Evolutionary conservation across 1,140 invertebrate species (phyloP).

Genomic region (Hycleus cichorii): DNA sequence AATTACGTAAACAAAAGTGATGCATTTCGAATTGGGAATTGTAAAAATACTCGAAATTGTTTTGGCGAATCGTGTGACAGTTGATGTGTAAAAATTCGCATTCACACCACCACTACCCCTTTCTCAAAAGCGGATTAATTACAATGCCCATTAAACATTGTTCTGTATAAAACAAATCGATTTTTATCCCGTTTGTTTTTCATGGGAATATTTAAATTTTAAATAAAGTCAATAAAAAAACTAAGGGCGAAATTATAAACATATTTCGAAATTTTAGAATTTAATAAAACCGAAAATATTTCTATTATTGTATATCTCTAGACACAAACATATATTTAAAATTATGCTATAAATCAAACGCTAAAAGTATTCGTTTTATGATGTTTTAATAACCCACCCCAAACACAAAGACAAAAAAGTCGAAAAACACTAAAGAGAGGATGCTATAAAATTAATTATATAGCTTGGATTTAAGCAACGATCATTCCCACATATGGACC

Average conservation of each 20-base stretch:
- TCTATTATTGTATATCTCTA: slow-evolving; percentile 4
- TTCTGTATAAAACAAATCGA: too few relatives aligned
- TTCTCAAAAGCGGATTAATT: slow-evolving; percentile 3
- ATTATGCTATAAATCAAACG: neutral
- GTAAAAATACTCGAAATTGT: slow-evolving; percentile 1
- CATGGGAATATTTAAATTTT: too few relatives aligned
- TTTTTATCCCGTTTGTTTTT: too few relatives aligned
- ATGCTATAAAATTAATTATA: too few relatives aligned
- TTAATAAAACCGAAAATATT: slow-evolving; percentile 17
- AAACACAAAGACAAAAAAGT: too few relatives aligned
- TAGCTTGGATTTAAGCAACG: too few relatives aligned
- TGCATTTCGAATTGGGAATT: slow-evolving; percentile 3
- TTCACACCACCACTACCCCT: slow-evolving; percentile 2
- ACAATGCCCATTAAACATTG: slow-evolving; percentile 1
- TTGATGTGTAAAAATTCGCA: slow-evolving; percentile 7
- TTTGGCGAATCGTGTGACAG: slow-evolving; percentile 5
- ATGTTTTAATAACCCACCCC: slow-evolving; percentile 15
- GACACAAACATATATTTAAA: too few relatives aligned
- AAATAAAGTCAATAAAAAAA: too few relatives aligned
- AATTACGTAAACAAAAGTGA: slow-evolving; percentile 5
- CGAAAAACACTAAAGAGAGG: too few relatives aligned
- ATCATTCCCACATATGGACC: too few relatives aligned
- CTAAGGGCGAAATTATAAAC: neutral
- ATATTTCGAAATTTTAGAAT: slow-evolving; percentile 10
- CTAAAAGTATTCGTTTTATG: slow-evolving; percentile 11